These are phyloP conservation scores for Struthio camelus DNA, from an alignment of 2,113 vertebrate species.

Conservation along the genomic window DNA sequence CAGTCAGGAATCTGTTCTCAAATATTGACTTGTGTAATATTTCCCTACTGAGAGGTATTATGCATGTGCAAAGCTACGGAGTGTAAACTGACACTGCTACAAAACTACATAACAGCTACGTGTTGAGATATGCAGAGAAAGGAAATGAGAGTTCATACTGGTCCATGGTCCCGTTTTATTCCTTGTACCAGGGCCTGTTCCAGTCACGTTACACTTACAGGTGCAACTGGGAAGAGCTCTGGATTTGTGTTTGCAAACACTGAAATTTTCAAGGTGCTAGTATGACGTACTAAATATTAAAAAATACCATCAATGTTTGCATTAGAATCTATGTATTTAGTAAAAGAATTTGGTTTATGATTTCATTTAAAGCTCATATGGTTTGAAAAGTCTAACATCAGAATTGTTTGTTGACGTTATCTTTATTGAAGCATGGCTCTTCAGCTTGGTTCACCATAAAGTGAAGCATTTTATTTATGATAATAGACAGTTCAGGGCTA, in stretches of 20 bases:
- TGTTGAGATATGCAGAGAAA: background rate
- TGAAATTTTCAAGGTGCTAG: background rate
- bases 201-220: background rate
- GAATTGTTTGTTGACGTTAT: constrained; percentile 64
- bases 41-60: background rate
- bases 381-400: constrained; percentile 21
- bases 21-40: background rate
- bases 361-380: background rate
- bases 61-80: background rate
- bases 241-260: background rate
- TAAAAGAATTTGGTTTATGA: background rate
- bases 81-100: background rate
- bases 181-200: background rate
- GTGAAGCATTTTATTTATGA: constrained; percentile 68
- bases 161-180: rapidly evolving
- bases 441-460: constrained; percentile 71
- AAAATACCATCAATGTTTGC: background rate
- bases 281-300: background rate
- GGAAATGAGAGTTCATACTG: rapidly evolving
- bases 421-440: constrained; percentile 82
- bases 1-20: background rate
- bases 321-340: background rate
- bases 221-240: background rate
- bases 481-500: constrained; percentile 70
- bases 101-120: background rate